Evolutionary conservation across 2,113 vertebrate genomes (phyloP).

Genomic region (Prionailurus bengalensis): DNA sequence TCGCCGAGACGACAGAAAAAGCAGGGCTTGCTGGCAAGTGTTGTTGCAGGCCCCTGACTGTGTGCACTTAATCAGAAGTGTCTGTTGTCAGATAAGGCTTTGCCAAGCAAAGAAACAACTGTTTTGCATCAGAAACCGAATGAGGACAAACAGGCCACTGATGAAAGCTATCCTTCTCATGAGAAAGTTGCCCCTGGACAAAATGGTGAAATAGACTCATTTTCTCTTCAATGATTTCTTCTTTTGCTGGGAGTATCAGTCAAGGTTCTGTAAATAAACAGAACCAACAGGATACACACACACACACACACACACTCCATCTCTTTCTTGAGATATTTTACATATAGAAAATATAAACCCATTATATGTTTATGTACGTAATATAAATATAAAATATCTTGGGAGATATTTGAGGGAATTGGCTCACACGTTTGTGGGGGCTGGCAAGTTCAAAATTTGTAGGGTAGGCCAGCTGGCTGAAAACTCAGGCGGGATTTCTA

Average conservation of each 20-base stretch:
- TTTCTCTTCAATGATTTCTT: conserved; percentile 1
- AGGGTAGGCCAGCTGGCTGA: background rate
- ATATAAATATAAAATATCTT: background rate
- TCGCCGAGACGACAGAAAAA: background rate
- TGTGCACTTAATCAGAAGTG: conserved; percentile 24
- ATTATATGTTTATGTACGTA: too few species aligned
- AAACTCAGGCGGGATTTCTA: conserved; percentile 26
- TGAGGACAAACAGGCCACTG: background rate
- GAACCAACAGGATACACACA: background rate
- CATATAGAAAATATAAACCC: background rate
- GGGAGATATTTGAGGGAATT: background rate
- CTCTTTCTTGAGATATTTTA: background rate
- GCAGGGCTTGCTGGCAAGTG: background rate
- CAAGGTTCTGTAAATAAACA: background rate
- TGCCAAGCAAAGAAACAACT: background rate
- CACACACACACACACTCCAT: too few species aligned
- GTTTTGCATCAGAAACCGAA: conserved; percentile 35
- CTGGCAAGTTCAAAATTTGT: background rate
- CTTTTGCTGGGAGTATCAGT: background rate
- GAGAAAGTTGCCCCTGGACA: conserved; percentile 2
- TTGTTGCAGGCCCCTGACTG: background rate
- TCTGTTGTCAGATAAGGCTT: background rate
- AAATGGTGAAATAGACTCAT: background rate
- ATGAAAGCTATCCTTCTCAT: background rate
- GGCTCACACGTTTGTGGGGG: background rate